Evolutionary conservation across 2,113 vertebrate species (phyloP).

Genomic region (Mesitornis unicolor): DNA sequence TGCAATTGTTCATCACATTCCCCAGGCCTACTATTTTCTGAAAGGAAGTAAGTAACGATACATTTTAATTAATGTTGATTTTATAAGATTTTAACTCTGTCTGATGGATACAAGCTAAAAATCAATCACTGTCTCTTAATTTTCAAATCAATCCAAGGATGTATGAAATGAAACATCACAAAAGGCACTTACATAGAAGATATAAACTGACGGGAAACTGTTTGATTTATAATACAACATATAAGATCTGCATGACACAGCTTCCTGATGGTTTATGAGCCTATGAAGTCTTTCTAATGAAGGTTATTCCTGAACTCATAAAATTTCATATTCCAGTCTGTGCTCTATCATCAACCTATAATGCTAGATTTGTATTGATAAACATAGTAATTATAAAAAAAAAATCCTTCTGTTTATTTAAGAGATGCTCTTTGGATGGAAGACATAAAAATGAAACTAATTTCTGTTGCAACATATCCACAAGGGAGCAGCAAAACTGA

Average conservation of each 20-base stretch:
- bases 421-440: not conserved
- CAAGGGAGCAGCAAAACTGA: not conserved
- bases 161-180: conserved; percentile 32
- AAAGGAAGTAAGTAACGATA: conserved; percentile 2
- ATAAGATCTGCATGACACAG: conserved; percentile 13
- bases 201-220: not conserved
- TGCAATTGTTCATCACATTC: not conserved
- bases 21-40: not conserved
- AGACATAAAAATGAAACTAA: not conserved
- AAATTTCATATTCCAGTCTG: not conserved
- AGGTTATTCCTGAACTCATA: conserved; percentile 39
- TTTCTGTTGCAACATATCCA: not conserved
- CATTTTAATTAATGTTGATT: conserved; percentile 47
- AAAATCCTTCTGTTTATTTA: not conserved
- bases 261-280: not conserved
- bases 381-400: conserved; percentile 23
- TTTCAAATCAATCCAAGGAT: conserved; percentile 30
- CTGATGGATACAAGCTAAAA: conserved; percentile 39
- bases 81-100: conserved; percentile 29
- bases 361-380: not conserved
- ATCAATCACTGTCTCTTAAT: conserved; percentile 54
- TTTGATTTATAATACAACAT: conserved; percentile 57
- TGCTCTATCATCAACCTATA: not conserved
- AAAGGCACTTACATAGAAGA: not conserved
- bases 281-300: not conserved